These are phyloP conservation scores for Halcyon malimbica DNA, from an alignment of 2,113 vertebrate species.

Conservation along the genomic window DNA sequence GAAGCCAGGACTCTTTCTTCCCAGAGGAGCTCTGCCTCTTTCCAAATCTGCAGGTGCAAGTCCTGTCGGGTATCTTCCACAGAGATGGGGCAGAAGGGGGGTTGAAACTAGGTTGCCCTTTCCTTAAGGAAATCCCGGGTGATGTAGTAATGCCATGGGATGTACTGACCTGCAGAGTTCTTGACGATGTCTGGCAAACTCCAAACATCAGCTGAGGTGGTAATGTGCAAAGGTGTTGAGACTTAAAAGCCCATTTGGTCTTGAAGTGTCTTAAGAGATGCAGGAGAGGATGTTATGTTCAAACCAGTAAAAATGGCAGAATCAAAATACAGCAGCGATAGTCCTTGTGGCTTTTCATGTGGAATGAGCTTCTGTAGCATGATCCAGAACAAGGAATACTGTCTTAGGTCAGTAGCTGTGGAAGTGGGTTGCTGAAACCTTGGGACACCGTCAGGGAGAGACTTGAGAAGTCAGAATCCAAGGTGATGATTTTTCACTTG, in stretches of 20 bases:
- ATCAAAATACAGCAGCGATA: not conserved
- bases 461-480: not conserved
- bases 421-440: not conserved
- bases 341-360: not conserved
- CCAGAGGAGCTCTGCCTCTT: not conserved
- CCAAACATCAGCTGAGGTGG: accelerated
- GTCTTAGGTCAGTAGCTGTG: not conserved
- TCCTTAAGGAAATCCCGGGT: not conserved
- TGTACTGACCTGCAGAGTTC: not conserved
- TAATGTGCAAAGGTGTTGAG: not conserved
- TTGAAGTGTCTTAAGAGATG: not conserved
- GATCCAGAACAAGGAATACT: not conserved
- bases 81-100: not conserved
- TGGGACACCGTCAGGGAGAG: not conserved
- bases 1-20: not conserved
- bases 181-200: not conserved
- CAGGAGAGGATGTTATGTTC: not conserved
- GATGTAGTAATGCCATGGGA: not conserved
- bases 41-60: not conserved
- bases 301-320: not conserved
- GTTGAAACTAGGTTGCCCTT: not conserved
- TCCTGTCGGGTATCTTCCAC: not conserved
- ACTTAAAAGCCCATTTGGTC: not conserved
- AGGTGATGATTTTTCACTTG: not conserved
- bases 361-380: not conserved